These are phyloP conservation scores for Drosophila biarmipes DNA, from an alignment of 1,140 invertebrate genomes.

Conservation along the genomic window DNA sequence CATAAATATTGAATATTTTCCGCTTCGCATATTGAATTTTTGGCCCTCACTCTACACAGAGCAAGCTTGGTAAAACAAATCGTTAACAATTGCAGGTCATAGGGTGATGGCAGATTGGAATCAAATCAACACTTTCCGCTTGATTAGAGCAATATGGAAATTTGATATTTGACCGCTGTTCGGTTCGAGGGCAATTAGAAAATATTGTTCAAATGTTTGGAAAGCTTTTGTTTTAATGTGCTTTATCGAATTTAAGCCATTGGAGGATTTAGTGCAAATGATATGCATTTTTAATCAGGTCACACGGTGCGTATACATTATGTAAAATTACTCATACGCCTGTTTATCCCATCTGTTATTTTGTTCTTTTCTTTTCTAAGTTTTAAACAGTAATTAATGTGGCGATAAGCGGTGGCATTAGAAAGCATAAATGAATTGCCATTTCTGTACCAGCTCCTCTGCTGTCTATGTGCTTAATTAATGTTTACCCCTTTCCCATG, in stretches of 20 bases:
- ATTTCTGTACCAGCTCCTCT: neutral
- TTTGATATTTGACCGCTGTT: slow-evolving; percentile 40
- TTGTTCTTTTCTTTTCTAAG: neutral
- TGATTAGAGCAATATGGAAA: slow-evolving; percentile 58
- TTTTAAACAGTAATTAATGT: slow-evolving; percentile 2
- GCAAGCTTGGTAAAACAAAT: slow-evolving; percentile 63
- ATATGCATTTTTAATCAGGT: neutral
- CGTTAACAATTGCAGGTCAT: slow-evolving; percentile 66
- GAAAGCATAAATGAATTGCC: slow-evolving; percentile 4
- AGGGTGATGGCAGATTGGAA: slow-evolving; percentile 42
- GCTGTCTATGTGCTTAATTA: slow-evolving; percentile 22
- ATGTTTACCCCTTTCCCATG: slow-evolving; percentile 18
- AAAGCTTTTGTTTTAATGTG: slow-evolving; percentile 4
- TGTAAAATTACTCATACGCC: slow-evolving; percentile 18
- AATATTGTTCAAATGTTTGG: slow-evolving; percentile 27
- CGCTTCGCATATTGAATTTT: slow-evolving; percentile 42
- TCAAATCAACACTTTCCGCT: slow-evolving; percentile 67
- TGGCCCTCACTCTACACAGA: neutral
- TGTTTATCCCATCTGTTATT: neutral
- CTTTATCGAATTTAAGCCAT: neutral
- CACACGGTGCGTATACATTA: slow-evolving; percentile 27
- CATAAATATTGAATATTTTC: slow-evolving; percentile 67
- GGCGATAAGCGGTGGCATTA: neutral
- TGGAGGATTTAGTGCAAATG: neutral
- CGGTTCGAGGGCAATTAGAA: slow-evolving; percentile 32